Evolutionary conservation across 1,140 invertebrate species (phyloP).

Genomic region (Teleogryllus occipitalis): DNA sequence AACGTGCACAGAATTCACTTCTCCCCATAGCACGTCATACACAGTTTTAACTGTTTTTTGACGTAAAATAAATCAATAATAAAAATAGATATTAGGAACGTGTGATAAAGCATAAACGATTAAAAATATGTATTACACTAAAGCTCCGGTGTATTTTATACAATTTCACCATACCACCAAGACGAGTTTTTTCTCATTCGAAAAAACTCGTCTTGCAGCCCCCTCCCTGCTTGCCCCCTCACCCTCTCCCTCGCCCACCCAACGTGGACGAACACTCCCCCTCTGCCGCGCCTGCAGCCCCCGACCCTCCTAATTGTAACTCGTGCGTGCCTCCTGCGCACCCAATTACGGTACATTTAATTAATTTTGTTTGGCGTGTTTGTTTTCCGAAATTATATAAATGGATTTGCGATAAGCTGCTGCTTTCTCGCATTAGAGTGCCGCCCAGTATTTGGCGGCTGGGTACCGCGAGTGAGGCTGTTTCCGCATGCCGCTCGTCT

Average conservation of each 20-base stretch:
- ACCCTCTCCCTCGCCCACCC: not conserved
- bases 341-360: not conserved
- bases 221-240: not conserved
- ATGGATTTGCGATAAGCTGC: not conserved
- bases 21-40: no score
- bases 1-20: no score
- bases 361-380: slow-evolving; percentile 5
- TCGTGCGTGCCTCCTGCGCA: not conserved
- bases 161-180: no score
- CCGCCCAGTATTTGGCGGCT: not conserved
- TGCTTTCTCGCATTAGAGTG: not conserved
- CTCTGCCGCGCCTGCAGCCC: not conserved
- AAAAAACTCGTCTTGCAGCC: no score
- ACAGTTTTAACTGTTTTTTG: no score
- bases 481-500: not conserved
- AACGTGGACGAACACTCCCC: no score
- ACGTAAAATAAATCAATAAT: no score
- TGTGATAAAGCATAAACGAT: no score
- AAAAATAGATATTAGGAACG: no score
- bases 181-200: no score
- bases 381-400: slow-evolving; percentile 2
- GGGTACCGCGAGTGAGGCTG: not conserved
- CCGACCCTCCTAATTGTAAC: not conserved
- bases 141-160: no score
- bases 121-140: no score